Evolutionary conservation across 2,888 invertebrate species (phyloP), one percentile per base, ranked within the genome.

Genomic region (Dicyrtoma fusca): DNA sequence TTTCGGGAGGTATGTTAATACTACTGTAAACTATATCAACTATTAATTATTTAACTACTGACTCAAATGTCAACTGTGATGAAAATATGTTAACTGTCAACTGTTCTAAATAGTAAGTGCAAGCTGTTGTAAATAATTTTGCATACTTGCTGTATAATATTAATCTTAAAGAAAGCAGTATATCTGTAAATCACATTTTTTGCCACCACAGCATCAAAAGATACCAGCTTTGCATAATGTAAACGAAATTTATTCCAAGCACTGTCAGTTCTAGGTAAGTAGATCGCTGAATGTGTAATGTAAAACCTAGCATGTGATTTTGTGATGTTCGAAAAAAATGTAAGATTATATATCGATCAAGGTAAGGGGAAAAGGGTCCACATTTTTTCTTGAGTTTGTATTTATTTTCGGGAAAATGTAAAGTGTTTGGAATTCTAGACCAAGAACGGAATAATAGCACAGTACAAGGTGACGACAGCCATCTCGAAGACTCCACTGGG

Each of bases 401-500:
- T 26, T 19, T 26, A 34, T 26, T 59, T 62, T 62, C 45, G 45
- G 62, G 26, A 42, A 44, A 45, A 62, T 55, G 55, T 55, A n/a
- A 25, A 49, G 21, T 64, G 42, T 49, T 64, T 45, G 17, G 21
- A 66, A 53, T 68, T 68, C 19, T 49, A 71, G 71, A 71, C 53
- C 0, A 63, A 44, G 23, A 71, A 71, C 42, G 71, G 64, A 25
- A 71, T 71, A 11, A 14, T 62, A 64, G 55, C 71, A 8, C 71
- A 71, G 64, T 71, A 71, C 57, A 71, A 71, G 64, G 45, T 42
- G 45, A 63, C 64, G 10, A 34, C 63, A 1, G 17, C 71, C 17
- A 44, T 71, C 19, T 55, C 64, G 14, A 71, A 62, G 25, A 64
- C 57, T 17, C 71, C 71, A 1, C 57, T 71, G 1, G 71, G 71